A percentile compares a stretch with the other conserved stretches of the same genome.
Conservation (phyloP, 2,888 invertebrate species). For the Ophraella communa region DNA sequence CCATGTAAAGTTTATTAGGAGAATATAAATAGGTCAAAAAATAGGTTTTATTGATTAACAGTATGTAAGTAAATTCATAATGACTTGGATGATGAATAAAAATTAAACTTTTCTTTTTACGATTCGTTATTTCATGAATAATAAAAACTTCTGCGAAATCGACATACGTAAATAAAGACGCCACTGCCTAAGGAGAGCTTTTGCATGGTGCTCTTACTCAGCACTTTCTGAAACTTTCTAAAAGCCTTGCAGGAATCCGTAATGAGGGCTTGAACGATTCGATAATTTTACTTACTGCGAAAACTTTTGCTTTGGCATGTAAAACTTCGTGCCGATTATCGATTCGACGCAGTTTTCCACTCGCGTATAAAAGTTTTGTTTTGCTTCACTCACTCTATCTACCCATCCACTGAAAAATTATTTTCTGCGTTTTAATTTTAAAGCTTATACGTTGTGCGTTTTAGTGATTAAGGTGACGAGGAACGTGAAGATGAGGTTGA, state of each 20-base stretch:
- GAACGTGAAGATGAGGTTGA: not conserved
- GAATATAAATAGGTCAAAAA: too few species aligned
- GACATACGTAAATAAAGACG: conserved; percentile 2
- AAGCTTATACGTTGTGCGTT: conserved; percentile 13
- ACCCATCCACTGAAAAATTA: conserved; percentile 13
- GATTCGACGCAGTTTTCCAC: conserved; percentile 33
- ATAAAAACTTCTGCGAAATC: too few species aligned
- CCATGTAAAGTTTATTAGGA: too few species aligned
- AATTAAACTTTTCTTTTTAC: too few species aligned
- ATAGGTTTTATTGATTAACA: too few species aligned
- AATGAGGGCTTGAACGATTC: conserved; percentile 53
- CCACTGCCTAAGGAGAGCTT: conserved; percentile 19
- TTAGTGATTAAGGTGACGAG: not conserved
- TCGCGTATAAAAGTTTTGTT: conserved; percentile 10
- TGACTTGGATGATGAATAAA: too few species aligned
- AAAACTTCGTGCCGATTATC: conserved; percentile 51
- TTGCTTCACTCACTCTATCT: not conserved
- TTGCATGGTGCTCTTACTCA: conserved; percentile 31
- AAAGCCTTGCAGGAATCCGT: conserved; percentile 51
- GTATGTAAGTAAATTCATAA: too few species aligned
- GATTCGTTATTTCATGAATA: too few species aligned
- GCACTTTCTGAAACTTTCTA: conserved; percentile 38
- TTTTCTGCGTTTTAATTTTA: conserved; percentile 3
- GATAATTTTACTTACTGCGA: conserved; percentile 52
- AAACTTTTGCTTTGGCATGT: conserved; percentile 53